These are phyloP conservation scores for Mus spicilegus DNA, from an alignment of 2,113 vertebrate genomes.

Conservation along the genomic window DNA sequence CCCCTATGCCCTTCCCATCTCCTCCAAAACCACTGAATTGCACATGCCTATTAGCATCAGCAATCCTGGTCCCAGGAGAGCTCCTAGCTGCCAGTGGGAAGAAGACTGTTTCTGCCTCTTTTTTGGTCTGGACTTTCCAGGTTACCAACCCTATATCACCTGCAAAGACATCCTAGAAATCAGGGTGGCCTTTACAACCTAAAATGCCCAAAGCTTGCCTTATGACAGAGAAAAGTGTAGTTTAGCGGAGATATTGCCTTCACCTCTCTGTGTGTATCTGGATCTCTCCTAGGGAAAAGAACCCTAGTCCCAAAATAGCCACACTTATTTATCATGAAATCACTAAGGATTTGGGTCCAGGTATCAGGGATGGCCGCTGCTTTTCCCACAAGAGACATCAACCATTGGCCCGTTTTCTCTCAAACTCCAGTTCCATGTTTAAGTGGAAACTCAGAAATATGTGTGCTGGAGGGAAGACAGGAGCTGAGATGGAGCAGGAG, in stretches of 20 bases:
- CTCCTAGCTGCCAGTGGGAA: neutral
- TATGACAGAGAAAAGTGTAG: neutral
- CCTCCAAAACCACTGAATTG: neutral
- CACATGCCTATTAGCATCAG: neutral
- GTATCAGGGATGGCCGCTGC: neutral
- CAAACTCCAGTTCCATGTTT: conserved; percentile 75
- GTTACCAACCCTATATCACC: neutral
- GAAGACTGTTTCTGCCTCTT: conserved; percentile 24
- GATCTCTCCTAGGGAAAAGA: neutral
- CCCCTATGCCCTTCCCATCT: neutral
- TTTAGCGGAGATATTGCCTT: neutral
- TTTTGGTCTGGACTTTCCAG: conserved; percentile 37
- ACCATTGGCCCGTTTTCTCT: conserved; percentile 39
- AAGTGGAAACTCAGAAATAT: conserved; percentile 62
- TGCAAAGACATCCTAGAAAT: neutral
- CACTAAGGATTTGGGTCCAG: neutral
- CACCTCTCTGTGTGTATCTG: neutral
- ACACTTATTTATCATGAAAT: neutral
- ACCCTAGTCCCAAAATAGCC: conserved; percentile 9
- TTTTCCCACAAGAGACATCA: conserved; percentile 32
- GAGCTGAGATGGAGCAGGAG: conserved; percentile 75
- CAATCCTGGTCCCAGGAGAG: neutral
- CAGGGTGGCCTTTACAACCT: neutral
- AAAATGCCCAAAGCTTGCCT: neutral
- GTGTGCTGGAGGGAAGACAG: conserved; percentile 69